Evolutionary conservation across 1,140 invertebrate genomes (phyloP).

Genomic region (Steinernema feltiae): DNA sequence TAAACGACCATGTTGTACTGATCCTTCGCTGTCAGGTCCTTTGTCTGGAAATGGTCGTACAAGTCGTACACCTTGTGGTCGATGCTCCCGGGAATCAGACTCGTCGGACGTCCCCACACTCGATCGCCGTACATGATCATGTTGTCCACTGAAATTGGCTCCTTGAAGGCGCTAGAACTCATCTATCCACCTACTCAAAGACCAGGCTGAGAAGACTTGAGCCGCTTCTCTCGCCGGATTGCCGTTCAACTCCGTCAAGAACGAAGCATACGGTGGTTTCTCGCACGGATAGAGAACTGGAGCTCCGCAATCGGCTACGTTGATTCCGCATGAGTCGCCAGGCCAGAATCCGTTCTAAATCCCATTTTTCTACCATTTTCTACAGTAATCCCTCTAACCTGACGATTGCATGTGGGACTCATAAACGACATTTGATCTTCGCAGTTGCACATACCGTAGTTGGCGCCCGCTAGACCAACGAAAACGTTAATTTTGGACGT

Average conservation of each 20-base stretch:
- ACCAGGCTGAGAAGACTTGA: constrained; percentile 32
- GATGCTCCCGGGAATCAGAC: constrained; percentile 26
- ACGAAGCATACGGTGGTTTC: constrained; percentile 17
- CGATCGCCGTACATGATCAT: constrained; percentile 31
- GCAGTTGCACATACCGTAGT: constrained; percentile 39
- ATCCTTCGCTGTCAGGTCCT: constrained; percentile 35
- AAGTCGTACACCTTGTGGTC: constrained; percentile 20
- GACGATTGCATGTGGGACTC: constrained; percentile 32
- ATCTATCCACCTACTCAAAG: constrained; percentile 15
- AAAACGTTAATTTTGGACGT: constrained; percentile 32
- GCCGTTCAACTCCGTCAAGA: constrained; percentile 22
- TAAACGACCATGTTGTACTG: constrained; percentile 35
- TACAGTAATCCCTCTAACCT: too few relatives aligned
- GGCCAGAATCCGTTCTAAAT: constrained; percentile 42
- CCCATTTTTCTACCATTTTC: too few relatives aligned
- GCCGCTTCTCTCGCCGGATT: constrained; percentile 19
- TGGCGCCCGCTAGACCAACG: constrained; percentile 37
- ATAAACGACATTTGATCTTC: not conserved
- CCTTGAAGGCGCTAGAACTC: not conserved
- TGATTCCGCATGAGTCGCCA: constrained; percentile 26
- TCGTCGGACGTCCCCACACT: constrained; percentile 38
- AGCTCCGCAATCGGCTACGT: constrained; percentile 21
- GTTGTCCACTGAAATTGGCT: constrained; percentile 32
- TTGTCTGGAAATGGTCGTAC: constrained; percentile 40
- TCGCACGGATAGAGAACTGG: constrained; percentile 7